These are phyloP conservation scores for Taphrorychus bicolor DNA, from an alignment of 2,888 invertebrate species.

Conservation along the genomic window DNA sequence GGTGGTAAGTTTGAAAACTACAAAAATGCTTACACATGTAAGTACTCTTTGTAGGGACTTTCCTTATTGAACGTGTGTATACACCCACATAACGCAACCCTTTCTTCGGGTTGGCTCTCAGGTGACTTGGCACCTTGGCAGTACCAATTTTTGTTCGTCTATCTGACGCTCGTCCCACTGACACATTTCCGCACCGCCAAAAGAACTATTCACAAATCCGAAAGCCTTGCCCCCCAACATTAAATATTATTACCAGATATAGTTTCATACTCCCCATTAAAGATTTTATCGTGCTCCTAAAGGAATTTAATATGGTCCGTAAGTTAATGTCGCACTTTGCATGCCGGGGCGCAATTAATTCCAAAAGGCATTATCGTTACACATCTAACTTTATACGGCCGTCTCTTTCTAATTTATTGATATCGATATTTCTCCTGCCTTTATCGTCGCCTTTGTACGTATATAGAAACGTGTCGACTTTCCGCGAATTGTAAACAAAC, in stretches of 20 bases:
- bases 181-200: not conserved
- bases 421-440: conserved; percentile 36
- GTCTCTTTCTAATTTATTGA: conserved; percentile 38
- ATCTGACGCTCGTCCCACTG: too few species aligned
- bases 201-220: not conserved
- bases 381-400: conserved; percentile 41
- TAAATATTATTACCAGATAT: conserved; percentile 22
- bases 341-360: conserved; percentile 39
- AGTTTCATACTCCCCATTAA: conserved; percentile 38
- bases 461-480: conserved; percentile 30
- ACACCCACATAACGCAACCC: too few species aligned
- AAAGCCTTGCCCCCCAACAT: not conserved
- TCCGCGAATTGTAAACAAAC: conserved; percentile 39
- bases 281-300: conserved; percentile 34
- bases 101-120: too few species aligned
- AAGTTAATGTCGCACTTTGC: conserved; percentile 41
- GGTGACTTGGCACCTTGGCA: too few species aligned
- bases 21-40: too few species aligned
- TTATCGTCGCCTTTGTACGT: conserved; percentile 31
- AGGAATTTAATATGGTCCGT: conserved; percentile 40
- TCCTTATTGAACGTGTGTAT: too few species aligned
- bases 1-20: too few species aligned
- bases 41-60: too few species aligned
- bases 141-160: too few species aligned
- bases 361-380: conserved; percentile 40